Evolutionary conservation across 1,140 invertebrate genomes (phyloP), one percentile per base, ranked within the genome.

Genomic region (Sipha flava): DNA sequence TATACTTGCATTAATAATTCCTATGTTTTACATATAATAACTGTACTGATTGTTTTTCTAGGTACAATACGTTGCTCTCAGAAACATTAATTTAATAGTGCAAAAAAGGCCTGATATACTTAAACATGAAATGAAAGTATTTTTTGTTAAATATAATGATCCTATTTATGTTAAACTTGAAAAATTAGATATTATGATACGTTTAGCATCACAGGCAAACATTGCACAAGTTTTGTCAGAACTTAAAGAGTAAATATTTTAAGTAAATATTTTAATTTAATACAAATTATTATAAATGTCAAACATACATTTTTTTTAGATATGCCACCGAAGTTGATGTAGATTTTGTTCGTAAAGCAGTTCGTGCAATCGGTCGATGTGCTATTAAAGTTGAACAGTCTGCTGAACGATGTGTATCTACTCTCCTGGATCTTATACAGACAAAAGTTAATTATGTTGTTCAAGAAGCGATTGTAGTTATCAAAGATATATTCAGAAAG

Each of bases 121-220:
- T n/a, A 99, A 99, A 85, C 97, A 99, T 84, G 98, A 99, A 87
- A 99, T 99, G 97, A 99, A 99, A 89, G 98, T 96, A 37, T 99
- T 99, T 87, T 99, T 99, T 86, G 98, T 99, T 18, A 99, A 99
- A 84, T 99, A 99, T 87, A 99, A 99, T 85, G 98, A 99, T 88
- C 98, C 98, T 10, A 99, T 99, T 85, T 99, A 99, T 86, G 98
- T 99, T 4, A 99, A 99, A 86, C 88, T 99, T 70, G 98, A 99
- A 86, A 99, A 99, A 85, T 85, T 99, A 83, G 98, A 99, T 85
- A 99, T 99, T 72, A 99, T 99, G 98, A 99, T 99, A 82, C 91
- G 98, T 37, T 87, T 99, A 75, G 98, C 98, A 10, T 98, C 96
- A 66, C 96, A 99, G 86, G 92, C 94, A 3, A 99, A 99, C 85